Conservation (phyloP, 2,888 invertebrate genomes). For the Nomada goodeniana region DNA sequence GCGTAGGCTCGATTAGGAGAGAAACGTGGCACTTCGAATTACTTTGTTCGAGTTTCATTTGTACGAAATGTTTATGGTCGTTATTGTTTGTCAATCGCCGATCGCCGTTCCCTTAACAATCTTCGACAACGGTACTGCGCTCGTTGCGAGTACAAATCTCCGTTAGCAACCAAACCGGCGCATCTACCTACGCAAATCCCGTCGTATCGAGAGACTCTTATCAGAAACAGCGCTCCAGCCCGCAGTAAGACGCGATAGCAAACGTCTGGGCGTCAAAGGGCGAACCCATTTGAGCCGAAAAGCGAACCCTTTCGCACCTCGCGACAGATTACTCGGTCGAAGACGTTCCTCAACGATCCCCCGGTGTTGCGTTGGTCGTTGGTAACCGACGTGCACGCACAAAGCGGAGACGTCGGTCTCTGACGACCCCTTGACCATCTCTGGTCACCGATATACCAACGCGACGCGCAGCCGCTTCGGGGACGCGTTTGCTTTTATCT, state of each 20-base stretch:
- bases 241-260: slow-evolving; percentile 8
- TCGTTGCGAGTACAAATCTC: too few species aligned
- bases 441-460: slow-evolving; percentile 66
- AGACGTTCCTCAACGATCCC: neutral
- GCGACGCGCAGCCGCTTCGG: slow-evolving; percentile 63
- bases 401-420: slow-evolving; percentile 24
- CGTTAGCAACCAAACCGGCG: too few species aligned
- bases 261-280: too few species aligned
- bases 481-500: slow-evolving; percentile 66
- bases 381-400: neutral
- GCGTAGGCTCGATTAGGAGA: neutral
- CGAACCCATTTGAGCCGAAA: neutral
- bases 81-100: too few species aligned
- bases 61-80: too few species aligned
- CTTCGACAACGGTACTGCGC: too few species aligned
- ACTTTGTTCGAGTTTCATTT: too few species aligned
- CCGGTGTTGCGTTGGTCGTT: neutral
- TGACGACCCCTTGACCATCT: slow-evolving; percentile 69
- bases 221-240: slow-evolving; percentile 1
- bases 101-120: too few species aligned
- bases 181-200: neutral
- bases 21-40: too few species aligned
- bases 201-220: slow-evolving; percentile 1
- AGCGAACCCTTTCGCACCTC: slow-evolving; percentile 36
- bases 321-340: slow-evolving; percentile 34